These are phyloP conservation scores for Peromyscus attwateri DNA, from an alignment of 2,797 vertebrate genomes.

Conservation along the genomic window DNA sequence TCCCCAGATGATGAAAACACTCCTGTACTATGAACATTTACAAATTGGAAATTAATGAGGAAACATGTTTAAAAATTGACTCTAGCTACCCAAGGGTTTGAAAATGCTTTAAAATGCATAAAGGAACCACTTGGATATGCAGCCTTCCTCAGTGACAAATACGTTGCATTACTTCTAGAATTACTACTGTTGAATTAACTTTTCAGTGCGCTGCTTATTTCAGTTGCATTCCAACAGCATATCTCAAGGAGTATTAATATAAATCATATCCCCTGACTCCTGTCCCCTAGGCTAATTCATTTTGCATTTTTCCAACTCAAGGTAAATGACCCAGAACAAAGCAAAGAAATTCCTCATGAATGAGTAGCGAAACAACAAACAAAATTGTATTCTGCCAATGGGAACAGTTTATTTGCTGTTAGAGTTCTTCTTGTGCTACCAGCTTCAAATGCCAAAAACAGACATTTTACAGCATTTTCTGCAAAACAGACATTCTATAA, in stretches of 20 bases:
- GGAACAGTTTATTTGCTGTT: constrained; percentile 21
- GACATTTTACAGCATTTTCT: background rate
- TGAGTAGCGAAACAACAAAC: constrained; percentile 16
- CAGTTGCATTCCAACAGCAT: constrained; percentile 51
- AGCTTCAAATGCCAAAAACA: background rate
- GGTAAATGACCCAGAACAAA: constrained; percentile 70
- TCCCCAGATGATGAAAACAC: constrained; percentile 76
- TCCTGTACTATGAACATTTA: constrained; percentile 75
- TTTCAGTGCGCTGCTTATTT: constrained; percentile 72
- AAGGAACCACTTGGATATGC: constrained; percentile 76
- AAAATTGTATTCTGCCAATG: constrained; percentile 36
- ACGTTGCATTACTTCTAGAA: constrained; percentile 78
- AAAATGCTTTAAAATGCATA: constrained; percentile 77
- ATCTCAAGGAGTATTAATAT: constrained; percentile 67
- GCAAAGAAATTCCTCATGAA: background rate
- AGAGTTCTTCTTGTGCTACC: background rate
- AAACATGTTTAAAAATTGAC: constrained; percentile 83
- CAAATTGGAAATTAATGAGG: constrained; percentile 86
- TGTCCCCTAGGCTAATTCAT: constrained; percentile 66
- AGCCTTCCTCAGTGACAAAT: constrained; percentile 78
- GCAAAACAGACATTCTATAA: background rate
- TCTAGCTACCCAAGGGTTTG: constrained; percentile 72
- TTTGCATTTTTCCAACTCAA: constrained; percentile 69
- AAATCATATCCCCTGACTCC: constrained; percentile 44
- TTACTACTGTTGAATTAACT: constrained; percentile 80